Evolutionary conservation across 2,888 invertebrate species (phyloP), one percentile per base, ranked within the genome.

Genomic region (Nebria brevicollis): DNA sequence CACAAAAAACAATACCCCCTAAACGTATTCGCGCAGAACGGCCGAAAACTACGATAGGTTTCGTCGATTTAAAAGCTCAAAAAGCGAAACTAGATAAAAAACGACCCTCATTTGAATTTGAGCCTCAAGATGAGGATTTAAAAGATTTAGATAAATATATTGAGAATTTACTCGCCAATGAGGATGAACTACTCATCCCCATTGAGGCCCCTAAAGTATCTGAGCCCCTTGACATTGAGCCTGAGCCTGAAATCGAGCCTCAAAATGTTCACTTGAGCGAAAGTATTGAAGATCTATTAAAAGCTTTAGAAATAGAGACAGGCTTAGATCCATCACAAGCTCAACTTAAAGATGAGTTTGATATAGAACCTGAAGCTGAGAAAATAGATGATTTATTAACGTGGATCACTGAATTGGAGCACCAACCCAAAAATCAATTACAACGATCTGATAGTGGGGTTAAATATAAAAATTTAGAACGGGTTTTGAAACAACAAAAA

Each of bases 211-310:
- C 85, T 13, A 86, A 85, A 82, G 86, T 85, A 34, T 11, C 25
- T 79, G 83, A 84, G 75, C 70, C 77, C 8, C 70, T 82, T 74
- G 75, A 73, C 54, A 80, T 83, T 80, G 76, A 81, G 7, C 84
- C 83, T 75, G 68, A 82, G 7, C 83, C 82, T 20, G 83, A 84
- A 13, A 84, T 85, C 20, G 82, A 83, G 15, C 85, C 85, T 43
- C 86, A 85, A 5, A 83, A 85, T 11, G 87, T 86, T 79, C 84
- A 85, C 42, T 83, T 86, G 2, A 88, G 88, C 3, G 88, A 87
- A 82, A 89, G 89, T 83, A 89, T 89, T 82, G 89, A 89, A 85
- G 89, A 89, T 85, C 85, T 89, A 74, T 86, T 89, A 26, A 87
- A 87, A 84, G 89, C 89, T 15, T 83, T 89, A 64, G 88, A 89